Base-by-base conservation (phyloP, 2,113 vertebrate genomes). In the Entelurus aequoreus region DNA sequence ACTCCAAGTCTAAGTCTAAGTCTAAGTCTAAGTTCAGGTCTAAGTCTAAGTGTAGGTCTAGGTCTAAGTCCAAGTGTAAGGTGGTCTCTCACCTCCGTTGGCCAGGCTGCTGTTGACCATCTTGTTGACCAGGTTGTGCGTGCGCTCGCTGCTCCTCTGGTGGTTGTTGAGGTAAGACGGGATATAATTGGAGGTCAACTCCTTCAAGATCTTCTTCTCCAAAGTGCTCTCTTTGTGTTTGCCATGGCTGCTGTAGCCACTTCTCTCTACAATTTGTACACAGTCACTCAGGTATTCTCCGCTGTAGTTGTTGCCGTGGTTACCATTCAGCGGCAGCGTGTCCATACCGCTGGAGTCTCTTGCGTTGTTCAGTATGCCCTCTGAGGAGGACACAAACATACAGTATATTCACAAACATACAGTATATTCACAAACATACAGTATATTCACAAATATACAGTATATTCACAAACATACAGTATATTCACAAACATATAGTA, bases 311-410 rank as follows among this genome's bases (percentile, higher is more conserved):
- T 98, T 99, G 87, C 91, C 93, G 66, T 99, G 95, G 94, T 97
- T 98, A 90, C 97, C 97, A 87, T 99, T 99, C 83, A 99, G 96
- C 86, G 95, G 97, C 89, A 99, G 95, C 69, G 97, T 99, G 90
- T 99, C 97, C 97, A 96, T 99, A 86, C 97, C 95, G 87, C 94
- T 97, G 93, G 96, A 94, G 93, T 99, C 97, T 88, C 95, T 95
- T 78, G 95, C 93, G 90, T 98, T 99, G 93, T 98, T 98, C 93
- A 99, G 92, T 90, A 98, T 94, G 88, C 94, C 94, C 93, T 99
- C 96, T 99, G 93, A 86, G 92, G 44, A 4, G 28, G 28, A 28
- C 28, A 28, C 2, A 28, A 28, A 28, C 28, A 28, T 63, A 54
- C 14, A 72, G 65, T 63, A 68, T n/a, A n/a, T n/a, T n/a, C n/a